Evolutionary conservation across 2,888 invertebrate genomes (phyloP).

Genomic region (Perizoma affinitatum): DNA sequence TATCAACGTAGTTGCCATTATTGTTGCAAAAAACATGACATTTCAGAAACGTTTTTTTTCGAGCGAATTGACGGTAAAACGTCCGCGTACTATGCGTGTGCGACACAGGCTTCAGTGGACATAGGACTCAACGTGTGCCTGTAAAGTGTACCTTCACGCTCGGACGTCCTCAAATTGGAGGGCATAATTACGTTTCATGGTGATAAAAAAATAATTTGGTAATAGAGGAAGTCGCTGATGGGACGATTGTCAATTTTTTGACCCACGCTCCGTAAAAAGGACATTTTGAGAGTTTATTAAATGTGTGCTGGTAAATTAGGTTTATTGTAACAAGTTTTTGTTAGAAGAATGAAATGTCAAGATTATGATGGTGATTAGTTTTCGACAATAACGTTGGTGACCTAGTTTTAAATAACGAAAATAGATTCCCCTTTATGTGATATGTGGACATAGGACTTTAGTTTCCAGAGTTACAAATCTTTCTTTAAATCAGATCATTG

Average conservation of each 20-base stretch:
- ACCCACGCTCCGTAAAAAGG: constrained; percentile 40
- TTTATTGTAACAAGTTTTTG: constrained; percentile 26
- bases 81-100: too few species aligned
- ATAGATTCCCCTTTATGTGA: too few species aligned
- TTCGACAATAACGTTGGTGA: background rate
- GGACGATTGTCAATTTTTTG: constrained; percentile 44
- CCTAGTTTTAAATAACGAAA: too few species aligned
- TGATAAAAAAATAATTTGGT: constrained; percentile 59
- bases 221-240: constrained; percentile 61
- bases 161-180: constrained; percentile 65
- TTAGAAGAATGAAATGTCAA: constrained; percentile 4
- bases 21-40: too few species aligned
- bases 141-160: constrained; percentile 56
- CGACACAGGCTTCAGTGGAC: background rate
- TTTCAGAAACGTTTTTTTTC: too few species aligned
- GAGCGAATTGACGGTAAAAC: too few species aligned
- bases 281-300: constrained; percentile 36
- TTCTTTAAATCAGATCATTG: too few species aligned
- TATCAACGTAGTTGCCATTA: too few species aligned
- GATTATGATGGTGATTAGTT: background rate
- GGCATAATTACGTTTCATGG: constrained; percentile 65
- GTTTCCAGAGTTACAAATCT: too few species aligned
- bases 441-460: too few species aligned
- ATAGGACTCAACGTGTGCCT: constrained; percentile 26
- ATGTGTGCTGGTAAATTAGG: constrained; percentile 29